These are phyloP conservation scores for Desoria tigrina DNA, from an alignment of 2,888 invertebrate genomes.

Conservation along the genomic window DNA sequence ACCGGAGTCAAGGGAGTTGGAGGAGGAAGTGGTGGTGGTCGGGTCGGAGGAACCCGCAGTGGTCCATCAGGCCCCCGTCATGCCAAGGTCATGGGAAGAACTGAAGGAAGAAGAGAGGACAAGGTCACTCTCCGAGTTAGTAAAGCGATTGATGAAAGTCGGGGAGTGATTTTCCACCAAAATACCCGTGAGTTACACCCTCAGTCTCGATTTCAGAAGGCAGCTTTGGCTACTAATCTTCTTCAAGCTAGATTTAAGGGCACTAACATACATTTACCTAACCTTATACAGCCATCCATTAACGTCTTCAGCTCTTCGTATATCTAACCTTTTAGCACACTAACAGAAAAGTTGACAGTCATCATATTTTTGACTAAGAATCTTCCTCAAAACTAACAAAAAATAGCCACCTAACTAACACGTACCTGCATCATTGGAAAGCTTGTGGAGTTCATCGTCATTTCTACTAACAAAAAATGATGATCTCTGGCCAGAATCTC, in stretches of 20 bases:
- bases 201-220: not conserved
- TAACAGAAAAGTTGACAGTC: no score
- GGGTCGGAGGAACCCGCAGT: not conserved
- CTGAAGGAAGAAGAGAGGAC: constrained; percentile 29
- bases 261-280: no score
- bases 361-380: no score
- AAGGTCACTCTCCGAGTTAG: constrained; percentile 31
- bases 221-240: not conserved
- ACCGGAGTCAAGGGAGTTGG: not conserved
- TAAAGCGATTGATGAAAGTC: constrained; percentile 32
- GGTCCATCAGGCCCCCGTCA: not conserved
- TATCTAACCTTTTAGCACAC: no score
- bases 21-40: not conserved
- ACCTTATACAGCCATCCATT: no score
- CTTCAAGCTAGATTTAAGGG: not conserved
- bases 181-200: not conserved
- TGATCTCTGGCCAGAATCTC: no score
- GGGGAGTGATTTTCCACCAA: not conserved
- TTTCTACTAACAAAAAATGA: no score
- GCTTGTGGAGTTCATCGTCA: no score
- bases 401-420: no score
- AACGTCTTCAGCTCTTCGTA: no score
- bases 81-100: constrained; percentile 17
- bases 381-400: no score
- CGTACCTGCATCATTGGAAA: no score